phyloP scores from a whole-genome alignment of 2,113 vertebrate genomes.

The Cochlearius cochlearius region DNA sequence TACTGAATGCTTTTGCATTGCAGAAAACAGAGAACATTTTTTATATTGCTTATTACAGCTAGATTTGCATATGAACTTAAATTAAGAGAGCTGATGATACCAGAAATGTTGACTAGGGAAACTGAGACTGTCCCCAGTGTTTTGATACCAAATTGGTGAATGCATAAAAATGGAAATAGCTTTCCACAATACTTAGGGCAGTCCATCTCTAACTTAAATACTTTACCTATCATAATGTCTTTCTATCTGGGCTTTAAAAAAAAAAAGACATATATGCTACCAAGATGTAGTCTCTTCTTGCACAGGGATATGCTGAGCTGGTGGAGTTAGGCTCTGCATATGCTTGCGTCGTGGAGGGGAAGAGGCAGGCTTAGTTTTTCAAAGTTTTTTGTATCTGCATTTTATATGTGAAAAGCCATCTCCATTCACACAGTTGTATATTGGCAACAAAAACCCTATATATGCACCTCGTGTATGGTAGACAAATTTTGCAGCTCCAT shows the following conservation, averaged over 20 bases:
- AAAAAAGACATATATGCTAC: neutral
- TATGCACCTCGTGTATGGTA: fast-evolving
- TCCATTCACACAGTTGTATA: neutral
- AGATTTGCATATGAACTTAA: neutral
- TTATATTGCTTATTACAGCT: neutral
- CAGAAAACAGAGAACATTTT: neutral
- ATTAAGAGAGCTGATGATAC: neutral
- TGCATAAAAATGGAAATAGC: neutral
- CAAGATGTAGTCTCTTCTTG: neutral
- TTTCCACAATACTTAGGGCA: neutral
- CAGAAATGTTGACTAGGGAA: neutral
- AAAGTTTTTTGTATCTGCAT: neutral
- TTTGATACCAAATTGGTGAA: neutral
- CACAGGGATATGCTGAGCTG: neutral
- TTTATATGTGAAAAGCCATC: neutral
- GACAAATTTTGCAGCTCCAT: neutral
- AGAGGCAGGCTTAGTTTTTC: neutral
- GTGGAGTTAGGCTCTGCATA: neutral
- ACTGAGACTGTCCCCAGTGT: neutral
- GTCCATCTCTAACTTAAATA: neutral
- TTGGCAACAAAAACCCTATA: neutral
- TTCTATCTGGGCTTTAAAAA: neutral
- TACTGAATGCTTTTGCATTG: neutral
- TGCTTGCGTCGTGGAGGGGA: neutral
- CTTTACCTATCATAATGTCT: neutral